Base-by-base conservation (phyloP, 2,888 invertebrate species). In the Sialis lutaria region DNA sequence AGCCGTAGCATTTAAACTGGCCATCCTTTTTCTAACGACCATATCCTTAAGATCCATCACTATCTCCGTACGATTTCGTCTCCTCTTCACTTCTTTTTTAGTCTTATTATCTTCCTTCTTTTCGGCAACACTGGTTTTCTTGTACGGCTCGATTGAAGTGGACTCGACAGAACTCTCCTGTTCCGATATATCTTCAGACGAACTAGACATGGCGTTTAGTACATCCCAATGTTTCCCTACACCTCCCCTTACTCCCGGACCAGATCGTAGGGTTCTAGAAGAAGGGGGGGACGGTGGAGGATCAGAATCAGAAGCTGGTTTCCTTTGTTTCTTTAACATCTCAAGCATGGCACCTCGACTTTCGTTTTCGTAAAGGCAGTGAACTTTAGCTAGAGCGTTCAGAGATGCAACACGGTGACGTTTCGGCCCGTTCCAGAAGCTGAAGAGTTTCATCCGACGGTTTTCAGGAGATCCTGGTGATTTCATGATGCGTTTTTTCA, bases 361-460 rank as follows among this genome's bases (percentile, higher is more conserved):
- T 66, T 90, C 90, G 60, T 90, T 90, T 64, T 90, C 90, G 58
- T 90, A 90, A 30, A 91, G 70, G 58, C 89, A 89, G 61, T 90
- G 89, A 2, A 91, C 90, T 69, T 90, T 90, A 31, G 89, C 89
- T 54, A 85, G 64, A 1, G 91, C 91, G 60, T 91, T 91, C 33
- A 91, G 64, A 2, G 90, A 89, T 35, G 91, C 91, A 65, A 89
- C 87, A 53, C 91, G 74, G 60, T 86, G 85, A 41, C 82, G 73
- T 63, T 87, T 88, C 30, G 86, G 84, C 0, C 83, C 84, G 52
- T 72, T 73, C 81, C 81, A 82, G 67, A 81, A 79, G 1, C 78
- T 76, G 50, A 77, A 69, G 35, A 80, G 64, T 57, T 77, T 75
- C 54, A 77, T 69, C 50, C 78, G 65, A n/a, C 6, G 37, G 8